Base-by-base conservation (phyloP, 2,113 vertebrate species). In the Perca fluviatilis region DNA sequence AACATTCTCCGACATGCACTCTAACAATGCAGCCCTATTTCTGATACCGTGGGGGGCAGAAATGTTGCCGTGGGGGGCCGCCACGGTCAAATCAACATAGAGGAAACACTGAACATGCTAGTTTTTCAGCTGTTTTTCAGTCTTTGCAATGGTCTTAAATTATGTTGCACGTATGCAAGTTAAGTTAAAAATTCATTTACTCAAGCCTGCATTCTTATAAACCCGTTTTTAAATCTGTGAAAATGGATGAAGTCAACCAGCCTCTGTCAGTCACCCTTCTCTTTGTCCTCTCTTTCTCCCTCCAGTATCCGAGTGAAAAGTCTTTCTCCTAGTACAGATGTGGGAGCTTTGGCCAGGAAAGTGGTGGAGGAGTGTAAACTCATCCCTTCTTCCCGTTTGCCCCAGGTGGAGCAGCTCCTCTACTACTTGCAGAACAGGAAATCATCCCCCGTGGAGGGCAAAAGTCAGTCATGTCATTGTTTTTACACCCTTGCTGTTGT, bases 321-420 rank as follows among this genome's bases (percentile, higher is more conserved):
- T 90, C 96, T 99, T 49, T 98, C 97, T 86, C 94, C 97, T 13
- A 98, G 96, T 71, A 99, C 98, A 67, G 98, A 99, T 74, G 94
- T 98, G 80, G 94, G 94, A 54, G 97, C 97, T 36, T 90, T 99
- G 94, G 97, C 98, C 61, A 95, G 96, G 54, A 99, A 99, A 80
- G 98, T 99, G 76, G 96, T 99, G 82, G 98, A 99, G 74, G 98
- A 99, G 86, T 99, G 98, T 91, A 98, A 97, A 63, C 97, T 99
- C 66, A 98, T 99, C 88, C 97, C 97, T 67, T 90, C 96, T 1
- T 97, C 97, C 53, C 98, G 96, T 83, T 91, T 99, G 50, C 94
- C 93, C 0, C 97, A 99, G 58, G 98, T 99, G 67, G 97, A 99
- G 79, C 98, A 99, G 86, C 95, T 99, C 16, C 94, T 99, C 15